Base-by-base conservation (phyloP, 2,797 vertebrate species). In the Eupleurogrammus muticus region DNA sequence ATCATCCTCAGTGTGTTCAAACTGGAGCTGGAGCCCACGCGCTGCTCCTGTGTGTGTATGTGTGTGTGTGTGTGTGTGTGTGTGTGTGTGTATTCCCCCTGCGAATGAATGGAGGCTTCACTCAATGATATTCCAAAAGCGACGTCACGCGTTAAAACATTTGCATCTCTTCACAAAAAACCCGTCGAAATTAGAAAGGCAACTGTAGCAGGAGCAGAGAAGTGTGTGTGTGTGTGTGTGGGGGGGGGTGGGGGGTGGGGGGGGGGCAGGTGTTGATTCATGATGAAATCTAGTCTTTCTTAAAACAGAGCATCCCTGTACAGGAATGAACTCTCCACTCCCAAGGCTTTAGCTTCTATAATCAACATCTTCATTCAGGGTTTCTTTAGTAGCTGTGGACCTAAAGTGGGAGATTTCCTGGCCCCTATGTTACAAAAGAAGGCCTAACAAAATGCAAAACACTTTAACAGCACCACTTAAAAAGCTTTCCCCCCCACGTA, bases 91-190 rank as follows among this genome's bases (percentile, higher is more conserved):
- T 51, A 42, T 56, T 63, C 20, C 79, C 47, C 20, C 57, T 48
- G 57, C 71, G 71, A 70, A 89, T 90, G 87, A 91, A 90, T 81
- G 83, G 74, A 61, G 60, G 66, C 67, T 83, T 87, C 81, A 63
- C 88, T 81, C 83, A 49, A 90, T 84, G 77, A 87, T 87, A 83
- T 84, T 83, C 81, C 62, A 78, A 64, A 74, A n/a, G 71, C 32
- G 81, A 83, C 79, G 80, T 91, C 90, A 88, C 63, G 86, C 83
- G 46, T 76, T 77, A 89, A 90, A 92, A 90, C 85, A 91, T 92
- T 92, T 87, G 88, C 89, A 90, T 92, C 85, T 77, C 84, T 84
- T n/a, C 67, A 90, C 88, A 93, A 91, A n/a, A 83, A 89, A 84
- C 44, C 87, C 76, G 91, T 93, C 93, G 77, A 93, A 93, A 66